A percentile compares a stretch with the other conserved stretches of the same genome.
phyloP scores from a whole-genome alignment of 2,113 vertebrate species.

The Zosterops lateralis region DNA sequence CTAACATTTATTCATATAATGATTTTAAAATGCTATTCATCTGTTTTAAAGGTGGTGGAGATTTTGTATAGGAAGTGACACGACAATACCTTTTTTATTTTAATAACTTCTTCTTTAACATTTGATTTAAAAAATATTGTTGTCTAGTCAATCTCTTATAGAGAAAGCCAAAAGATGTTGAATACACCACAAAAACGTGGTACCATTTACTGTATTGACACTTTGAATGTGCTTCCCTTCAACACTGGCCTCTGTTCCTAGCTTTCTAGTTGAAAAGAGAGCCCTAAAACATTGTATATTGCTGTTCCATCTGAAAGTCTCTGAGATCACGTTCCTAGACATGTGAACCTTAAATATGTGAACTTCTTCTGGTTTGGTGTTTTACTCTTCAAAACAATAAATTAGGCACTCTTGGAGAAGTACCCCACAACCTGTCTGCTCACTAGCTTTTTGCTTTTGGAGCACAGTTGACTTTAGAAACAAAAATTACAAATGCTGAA shows the following conservation, averaged over 20 bases:
- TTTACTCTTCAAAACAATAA: background rate
- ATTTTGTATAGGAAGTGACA: background rate
- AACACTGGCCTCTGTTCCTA: background rate
- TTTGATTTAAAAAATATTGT: background rate
- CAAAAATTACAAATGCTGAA: background rate
- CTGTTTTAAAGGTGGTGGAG: background rate
- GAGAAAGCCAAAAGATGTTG: background rate
- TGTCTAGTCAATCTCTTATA: background rate
- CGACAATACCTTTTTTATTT: rapidly evolving
- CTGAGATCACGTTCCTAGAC: background rate
- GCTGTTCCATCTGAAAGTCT: background rate
- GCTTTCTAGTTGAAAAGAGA: background rate
- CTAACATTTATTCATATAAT: background rate
- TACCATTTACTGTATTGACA: background rate
- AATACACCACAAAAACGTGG: background rate
- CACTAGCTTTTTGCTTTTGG: background rate
- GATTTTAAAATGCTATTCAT: background rate
- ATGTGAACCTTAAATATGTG: background rate
- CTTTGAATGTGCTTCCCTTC: background rate
- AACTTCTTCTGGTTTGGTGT: background rate
- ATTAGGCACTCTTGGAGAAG: background rate
- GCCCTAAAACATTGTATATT: background rate
- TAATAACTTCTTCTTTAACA: background rate
- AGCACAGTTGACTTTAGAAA: background rate
- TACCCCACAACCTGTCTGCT: background rate